phyloP scores from a whole-genome alignment of 2,888 invertebrate species.

The Aleiodes alternator region DNA sequence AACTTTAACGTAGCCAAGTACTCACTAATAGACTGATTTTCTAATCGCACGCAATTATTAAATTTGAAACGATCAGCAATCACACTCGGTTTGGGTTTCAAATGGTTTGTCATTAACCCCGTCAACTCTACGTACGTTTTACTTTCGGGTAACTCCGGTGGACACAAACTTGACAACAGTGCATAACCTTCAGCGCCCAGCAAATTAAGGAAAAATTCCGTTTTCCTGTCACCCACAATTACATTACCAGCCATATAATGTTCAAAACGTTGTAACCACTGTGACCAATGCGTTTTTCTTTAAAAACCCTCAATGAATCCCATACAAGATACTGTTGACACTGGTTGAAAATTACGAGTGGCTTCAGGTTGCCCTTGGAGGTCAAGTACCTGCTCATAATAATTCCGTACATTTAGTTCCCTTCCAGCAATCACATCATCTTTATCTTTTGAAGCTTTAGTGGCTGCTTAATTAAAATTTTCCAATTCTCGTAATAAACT shows the following conservation, averaged over 20 bases:
- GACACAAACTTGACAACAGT: constrained; percentile 50
- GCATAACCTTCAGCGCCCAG: constrained; percentile 48
- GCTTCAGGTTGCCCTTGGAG: background rate
- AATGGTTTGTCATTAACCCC: constrained; percentile 47
- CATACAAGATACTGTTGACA: background rate
- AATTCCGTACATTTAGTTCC: background rate
- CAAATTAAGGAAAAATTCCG: constrained; percentile 39
- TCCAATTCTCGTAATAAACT: background rate
- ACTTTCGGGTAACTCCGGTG: constrained; percentile 42
- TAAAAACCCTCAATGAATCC: background rate
- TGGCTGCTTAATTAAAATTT: background rate
- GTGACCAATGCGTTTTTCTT: background rate
- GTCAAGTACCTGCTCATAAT: background rate
- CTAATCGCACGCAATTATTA: constrained; percentile 47
- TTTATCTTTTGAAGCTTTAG: background rate
- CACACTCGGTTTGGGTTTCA: constrained; percentile 49
- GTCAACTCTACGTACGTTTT: constrained; percentile 41
- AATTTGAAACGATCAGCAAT: constrained; percentile 51
- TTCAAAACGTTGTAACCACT: constrained; percentile 3
- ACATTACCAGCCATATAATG: background rate
- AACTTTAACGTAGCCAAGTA: too few relatives aligned
- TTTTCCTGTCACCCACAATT: background rate
- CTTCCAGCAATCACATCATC: background rate
- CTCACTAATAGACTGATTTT: too few relatives aligned
- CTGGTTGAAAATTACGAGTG: background rate